phyloP scores from a whole-genome alignment of 1,140 invertebrate genomes.

The Drosophila pandora region DNA sequence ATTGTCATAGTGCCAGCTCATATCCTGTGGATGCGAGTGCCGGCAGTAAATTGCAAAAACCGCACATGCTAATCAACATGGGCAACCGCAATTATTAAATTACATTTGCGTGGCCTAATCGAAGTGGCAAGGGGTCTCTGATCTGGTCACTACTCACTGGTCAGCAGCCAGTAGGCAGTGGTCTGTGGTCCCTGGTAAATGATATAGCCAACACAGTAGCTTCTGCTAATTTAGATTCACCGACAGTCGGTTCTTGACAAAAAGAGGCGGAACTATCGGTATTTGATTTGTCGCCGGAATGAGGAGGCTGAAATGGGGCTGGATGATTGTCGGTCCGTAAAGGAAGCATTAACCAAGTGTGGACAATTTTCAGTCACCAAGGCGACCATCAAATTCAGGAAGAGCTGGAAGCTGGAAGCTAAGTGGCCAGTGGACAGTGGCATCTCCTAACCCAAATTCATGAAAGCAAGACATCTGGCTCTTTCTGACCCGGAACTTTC shows the following conservation, averaged over 20 bases:
- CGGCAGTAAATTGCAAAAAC: conserved; percentile 69
- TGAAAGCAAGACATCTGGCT: not conserved
- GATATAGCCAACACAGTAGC: conserved; percentile 32
- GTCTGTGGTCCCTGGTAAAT: not conserved
- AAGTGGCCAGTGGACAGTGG: not conserved
- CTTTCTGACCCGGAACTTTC: not conserved
- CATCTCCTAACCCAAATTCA: not conserved
- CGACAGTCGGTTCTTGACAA: conserved; percentile 1
- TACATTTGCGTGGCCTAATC: conserved; percentile 71
- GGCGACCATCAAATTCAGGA: conserved; percentile 4
- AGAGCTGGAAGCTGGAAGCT: not conserved
- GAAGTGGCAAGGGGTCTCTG: conserved; percentile 46
- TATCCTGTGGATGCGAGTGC: conserved; percentile 65
- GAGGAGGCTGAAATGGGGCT: conserved; percentile 31
- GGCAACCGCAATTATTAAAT: conserved; percentile 79
- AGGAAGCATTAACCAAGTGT: conserved; percentile 36
- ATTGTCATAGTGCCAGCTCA: conserved; percentile 55
- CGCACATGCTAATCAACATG: conserved; percentile 78
- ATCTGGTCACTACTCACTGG: conserved; percentile 1
- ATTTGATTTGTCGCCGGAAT: conserved; percentile 44
- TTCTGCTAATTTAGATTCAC: conserved; percentile 50
- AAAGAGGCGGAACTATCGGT: conserved; percentile 32
- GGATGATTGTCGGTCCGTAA: conserved; percentile 24
- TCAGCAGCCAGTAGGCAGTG: not conserved
- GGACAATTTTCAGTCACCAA: conserved; percentile 9